Evolutionary conservation across 2,797 vertebrate genomes (phyloP).

Genomic region (Siniperca obscura): DNA sequence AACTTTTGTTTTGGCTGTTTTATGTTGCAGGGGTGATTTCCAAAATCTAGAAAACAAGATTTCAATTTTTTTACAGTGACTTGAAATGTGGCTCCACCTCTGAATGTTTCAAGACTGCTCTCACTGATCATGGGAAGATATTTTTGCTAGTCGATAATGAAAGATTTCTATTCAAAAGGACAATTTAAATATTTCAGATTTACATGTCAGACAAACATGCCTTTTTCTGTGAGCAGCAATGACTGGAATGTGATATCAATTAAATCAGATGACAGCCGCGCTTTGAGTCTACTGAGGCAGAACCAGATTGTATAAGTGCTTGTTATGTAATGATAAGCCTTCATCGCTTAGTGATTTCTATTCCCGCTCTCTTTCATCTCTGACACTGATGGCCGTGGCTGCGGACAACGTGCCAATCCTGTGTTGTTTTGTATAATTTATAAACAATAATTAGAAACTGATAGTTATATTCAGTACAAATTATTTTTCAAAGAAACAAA

Average conservation of each 20-base stretch:
- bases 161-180: conserved; percentile 66
- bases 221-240: conserved; percentile 45
- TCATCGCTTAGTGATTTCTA: conserved; percentile 41
- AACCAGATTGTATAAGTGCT: conserved; percentile 40
- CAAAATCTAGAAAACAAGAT: conserved; percentile 13
- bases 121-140: conserved; percentile 55
- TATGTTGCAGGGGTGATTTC: conserved; percentile 40
- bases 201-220: conserved; percentile 24
- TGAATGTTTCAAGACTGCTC: conserved; percentile 57
- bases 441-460: conserved; percentile 53
- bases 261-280: conserved; percentile 17
- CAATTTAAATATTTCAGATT: conserved; percentile 36
- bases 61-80: conserved; percentile 37
- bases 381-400: conserved; percentile 48
- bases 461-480: conserved; percentile 74
- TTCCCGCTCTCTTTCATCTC: conserved; percentile 25
- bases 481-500: conserved; percentile 82
- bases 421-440: conserved; percentile 65
- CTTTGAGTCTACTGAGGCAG: conserved; percentile 25
- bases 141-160: conserved; percentile 64
- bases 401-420: conserved; percentile 68
- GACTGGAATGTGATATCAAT: conserved; percentile 34
- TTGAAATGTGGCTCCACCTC: conserved; percentile 50
- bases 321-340: conserved; percentile 46
- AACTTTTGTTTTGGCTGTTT: conserved; percentile 32